These are phyloP conservation scores for Hystrix cristata DNA, from an alignment of 2,113 vertebrate genomes.

Conservation along the genomic window DNA sequence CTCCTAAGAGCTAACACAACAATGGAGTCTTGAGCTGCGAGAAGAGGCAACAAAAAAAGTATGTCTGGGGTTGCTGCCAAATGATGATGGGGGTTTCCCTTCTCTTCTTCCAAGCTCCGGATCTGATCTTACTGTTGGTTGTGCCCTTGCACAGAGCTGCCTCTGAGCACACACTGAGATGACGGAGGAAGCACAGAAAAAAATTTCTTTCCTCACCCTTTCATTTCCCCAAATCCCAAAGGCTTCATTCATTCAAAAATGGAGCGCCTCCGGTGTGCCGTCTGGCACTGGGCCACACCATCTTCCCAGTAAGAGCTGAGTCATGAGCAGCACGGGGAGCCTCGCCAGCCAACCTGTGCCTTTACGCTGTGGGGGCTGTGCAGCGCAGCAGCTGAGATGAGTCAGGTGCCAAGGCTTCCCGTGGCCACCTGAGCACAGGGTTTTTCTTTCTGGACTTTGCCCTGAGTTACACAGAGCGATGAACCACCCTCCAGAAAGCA, in stretches of 20 bases:
- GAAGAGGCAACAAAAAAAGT: not conserved
- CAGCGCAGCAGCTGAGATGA: not conserved
- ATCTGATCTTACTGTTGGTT: not conserved
- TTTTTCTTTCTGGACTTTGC: not conserved
- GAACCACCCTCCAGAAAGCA: not conserved
- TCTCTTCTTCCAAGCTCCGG: not conserved
- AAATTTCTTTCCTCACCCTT: not conserved
- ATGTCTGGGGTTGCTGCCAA: not conserved
- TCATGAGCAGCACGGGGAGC: not conserved
- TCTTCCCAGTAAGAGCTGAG: constrained; percentile 19
- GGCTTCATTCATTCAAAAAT: constrained; percentile 45
- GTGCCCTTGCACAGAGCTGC: not conserved
- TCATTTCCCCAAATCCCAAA: constrained; percentile 22
- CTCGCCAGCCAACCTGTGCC: not conserved
- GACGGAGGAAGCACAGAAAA: not conserved
- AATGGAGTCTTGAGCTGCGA: not conserved
- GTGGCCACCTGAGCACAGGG: too few relatives aligned
- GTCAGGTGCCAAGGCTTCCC: not conserved
- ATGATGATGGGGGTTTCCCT: not conserved
- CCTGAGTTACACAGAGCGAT: not conserved
- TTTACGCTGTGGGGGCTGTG: not conserved
- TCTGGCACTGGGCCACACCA: not conserved
- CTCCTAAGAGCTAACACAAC: not conserved
- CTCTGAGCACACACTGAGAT: not conserved
- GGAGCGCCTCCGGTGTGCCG: not conserved